Base-by-base conservation (phyloP, 1,140 invertebrate species). In the Drosophila ercepeae region DNA sequence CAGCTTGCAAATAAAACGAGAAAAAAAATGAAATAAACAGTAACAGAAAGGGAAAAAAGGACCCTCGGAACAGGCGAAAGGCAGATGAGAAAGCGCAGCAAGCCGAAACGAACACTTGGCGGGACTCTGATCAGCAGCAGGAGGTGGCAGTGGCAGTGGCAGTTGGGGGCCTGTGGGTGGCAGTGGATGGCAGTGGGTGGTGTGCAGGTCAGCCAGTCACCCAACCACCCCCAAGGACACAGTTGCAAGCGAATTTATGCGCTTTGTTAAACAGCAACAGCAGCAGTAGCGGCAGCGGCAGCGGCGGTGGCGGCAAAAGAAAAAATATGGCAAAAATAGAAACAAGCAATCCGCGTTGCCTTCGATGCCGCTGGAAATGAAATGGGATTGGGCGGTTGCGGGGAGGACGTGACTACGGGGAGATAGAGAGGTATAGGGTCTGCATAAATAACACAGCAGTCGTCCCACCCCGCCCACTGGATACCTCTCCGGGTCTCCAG, bases 221-320 rank as follows among this genome's bases (percentile, higher is more conserved):
- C 50, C 44, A 42, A 19, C 29, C 59, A 8, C 16, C 23, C 73
- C 78, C 59, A 60, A 88, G 82, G 82, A 88, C 82, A 70, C 82
- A 88, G 82, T 88, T 88, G 82, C 77, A 82, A 88, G 83, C 82
- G 83, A 88, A 88, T 88, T 88, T 88, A 88, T 88, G 82, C 82
- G 82, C 82, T 88, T 88, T 88, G 82, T 88, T 88, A 88, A 88
- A 88, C 82, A 88, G 77, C 83, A 86, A 65, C 73, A 88, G 61
- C 81, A 76, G 75, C 49, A 44, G 13, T 27, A 27, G 50, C 27
- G 34, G 16, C 27, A 41, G 41, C 57, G 27, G 49, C 21, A 21
- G 4, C 50, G 49, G 50, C 68, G 52, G 4, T 45, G 49, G 50
- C 68, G 52, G 59, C 64, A 65, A 77, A 73, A 55, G 25, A 63